These are phyloP conservation scores for Ariolimax columbianus DNA, from an alignment of 2,888 invertebrate genomes.

Conservation along the genomic window DNA sequence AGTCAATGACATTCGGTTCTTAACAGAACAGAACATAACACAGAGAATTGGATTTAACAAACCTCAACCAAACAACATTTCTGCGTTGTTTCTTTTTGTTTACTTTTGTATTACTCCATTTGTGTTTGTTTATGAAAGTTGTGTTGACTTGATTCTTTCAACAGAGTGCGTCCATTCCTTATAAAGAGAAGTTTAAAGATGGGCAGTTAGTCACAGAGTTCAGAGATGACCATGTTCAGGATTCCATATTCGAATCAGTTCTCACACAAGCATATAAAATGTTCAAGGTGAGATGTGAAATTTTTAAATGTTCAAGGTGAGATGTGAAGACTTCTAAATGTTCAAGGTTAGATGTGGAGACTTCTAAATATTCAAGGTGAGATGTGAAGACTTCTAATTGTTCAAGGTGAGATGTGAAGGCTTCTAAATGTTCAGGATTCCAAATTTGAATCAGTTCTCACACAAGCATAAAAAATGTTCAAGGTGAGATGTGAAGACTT, in stretches of 20 bases:
- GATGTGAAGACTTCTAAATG: no score
- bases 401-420: no score
- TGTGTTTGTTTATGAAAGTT: background rate
- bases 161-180: conserved; percentile 84
- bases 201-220: conserved; percentile 86
- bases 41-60: no score
- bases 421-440: conserved; percentile 90
- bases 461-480: conserved; percentile 90
- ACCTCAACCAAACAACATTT: no score
- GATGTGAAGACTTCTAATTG: no score
- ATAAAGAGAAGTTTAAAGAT: conserved; percentile 85
- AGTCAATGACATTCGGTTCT: no score
- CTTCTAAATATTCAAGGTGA: no score
- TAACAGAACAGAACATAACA: no score
- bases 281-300: conserved; percentile 82
- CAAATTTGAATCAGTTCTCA: conserved; percentile 85
- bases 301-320: no score
- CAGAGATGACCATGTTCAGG: conserved; percentile 89
- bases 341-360: no score
- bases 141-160: conserved; percentile 29
- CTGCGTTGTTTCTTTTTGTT: background rate
- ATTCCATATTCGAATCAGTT: conserved; percentile 85
- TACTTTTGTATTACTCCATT: background rate
- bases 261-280: conserved; percentile 88
- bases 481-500: conserved; percentile 73